phyloP scores from a whole-genome alignment of 2,888 invertebrate genomes.

The Panzeria rudis region DNA sequence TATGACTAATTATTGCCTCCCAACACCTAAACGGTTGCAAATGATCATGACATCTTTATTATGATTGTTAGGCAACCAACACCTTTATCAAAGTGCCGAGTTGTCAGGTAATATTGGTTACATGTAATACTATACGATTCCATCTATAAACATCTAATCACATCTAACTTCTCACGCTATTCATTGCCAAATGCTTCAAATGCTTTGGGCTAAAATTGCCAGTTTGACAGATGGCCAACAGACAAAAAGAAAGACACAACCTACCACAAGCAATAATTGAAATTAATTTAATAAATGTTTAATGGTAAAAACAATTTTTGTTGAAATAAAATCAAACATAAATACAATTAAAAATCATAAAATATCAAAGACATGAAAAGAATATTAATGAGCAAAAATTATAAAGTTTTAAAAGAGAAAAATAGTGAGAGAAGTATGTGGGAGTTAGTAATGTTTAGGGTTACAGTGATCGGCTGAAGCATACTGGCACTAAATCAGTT shows the following conservation, averaged over 20 bases:
- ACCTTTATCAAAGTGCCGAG: slow-evolving; percentile 20
- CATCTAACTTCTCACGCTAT: slow-evolving; percentile 51
- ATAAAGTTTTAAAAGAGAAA: not conserved
- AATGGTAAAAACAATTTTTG: slow-evolving; percentile 19
- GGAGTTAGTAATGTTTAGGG: not conserved
- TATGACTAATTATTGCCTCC: slow-evolving; percentile 4
- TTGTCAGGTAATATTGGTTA: not conserved
- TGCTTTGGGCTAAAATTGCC: not conserved
- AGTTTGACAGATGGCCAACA: slow-evolving; percentile 47
- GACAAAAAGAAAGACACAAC: slow-evolving; percentile 11
- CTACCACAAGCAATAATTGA: slow-evolving; percentile 41
- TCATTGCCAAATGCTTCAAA: slow-evolving; percentile 25
- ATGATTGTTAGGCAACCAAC: slow-evolving; percentile 32
- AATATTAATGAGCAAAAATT: slow-evolving; percentile 40
- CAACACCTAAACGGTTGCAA: not conserved
- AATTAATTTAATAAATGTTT: slow-evolving; percentile 18
- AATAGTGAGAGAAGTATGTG: not conserved
- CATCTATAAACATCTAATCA: slow-evolving; percentile 26
- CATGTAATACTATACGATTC: slow-evolving; percentile 6
- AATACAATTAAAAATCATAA: slow-evolving; percentile 49
- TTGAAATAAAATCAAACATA: slow-evolving; percentile 9
- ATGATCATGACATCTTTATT: slow-evolving; percentile 62
- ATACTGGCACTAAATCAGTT: slow-evolving; percentile 4
- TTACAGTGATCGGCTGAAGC: slow-evolving; percentile 37
- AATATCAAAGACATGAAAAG: slow-evolving; percentile 21